Conservation (phyloP, 1,140 invertebrate genomes). For the Galendromus occidentalis region DNA sequence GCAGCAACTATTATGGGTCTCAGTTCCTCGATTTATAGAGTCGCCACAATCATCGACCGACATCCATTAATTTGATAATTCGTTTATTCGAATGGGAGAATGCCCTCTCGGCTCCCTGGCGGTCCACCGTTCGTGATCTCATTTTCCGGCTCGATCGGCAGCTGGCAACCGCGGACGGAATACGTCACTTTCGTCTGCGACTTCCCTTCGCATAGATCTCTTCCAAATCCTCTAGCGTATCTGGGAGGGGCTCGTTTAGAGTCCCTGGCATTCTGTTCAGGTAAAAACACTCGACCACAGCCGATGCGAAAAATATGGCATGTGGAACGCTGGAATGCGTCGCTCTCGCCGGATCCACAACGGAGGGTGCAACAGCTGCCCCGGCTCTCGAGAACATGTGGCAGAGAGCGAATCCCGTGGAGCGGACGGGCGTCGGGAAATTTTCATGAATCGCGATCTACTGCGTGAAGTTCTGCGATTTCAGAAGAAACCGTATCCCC, state of each 20-base stretch:
- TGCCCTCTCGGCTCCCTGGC: no score
- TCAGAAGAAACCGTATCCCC: constrained; percentile 2
- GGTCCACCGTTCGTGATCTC: no score
- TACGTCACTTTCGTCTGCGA: neutral
- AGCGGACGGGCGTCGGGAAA: neutral
- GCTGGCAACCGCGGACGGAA: no score
- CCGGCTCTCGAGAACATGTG: constrained; percentile 2
- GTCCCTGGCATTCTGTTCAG: neutral
- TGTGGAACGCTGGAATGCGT: neutral
- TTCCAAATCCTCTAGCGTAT: neutral
- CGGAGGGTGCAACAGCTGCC: neutral
- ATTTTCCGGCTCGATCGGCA: no score
- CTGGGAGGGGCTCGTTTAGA: neutral
- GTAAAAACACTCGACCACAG: neutral
- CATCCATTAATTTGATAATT: no score
- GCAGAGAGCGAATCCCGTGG: neutral
- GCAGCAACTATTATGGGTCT: no score
- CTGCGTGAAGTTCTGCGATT: constrained; percentile 3
- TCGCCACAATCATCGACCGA: no score
- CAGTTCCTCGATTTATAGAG: no score
- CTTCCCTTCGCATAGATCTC: neutral
- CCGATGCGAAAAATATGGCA: neutral
- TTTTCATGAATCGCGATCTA: constrained; percentile 3
- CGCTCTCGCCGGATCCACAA: neutral
- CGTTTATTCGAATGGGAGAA: no score